Conservation (phyloP, 2,888 invertebrate species). For the Halictus quadricinctus region DNA sequence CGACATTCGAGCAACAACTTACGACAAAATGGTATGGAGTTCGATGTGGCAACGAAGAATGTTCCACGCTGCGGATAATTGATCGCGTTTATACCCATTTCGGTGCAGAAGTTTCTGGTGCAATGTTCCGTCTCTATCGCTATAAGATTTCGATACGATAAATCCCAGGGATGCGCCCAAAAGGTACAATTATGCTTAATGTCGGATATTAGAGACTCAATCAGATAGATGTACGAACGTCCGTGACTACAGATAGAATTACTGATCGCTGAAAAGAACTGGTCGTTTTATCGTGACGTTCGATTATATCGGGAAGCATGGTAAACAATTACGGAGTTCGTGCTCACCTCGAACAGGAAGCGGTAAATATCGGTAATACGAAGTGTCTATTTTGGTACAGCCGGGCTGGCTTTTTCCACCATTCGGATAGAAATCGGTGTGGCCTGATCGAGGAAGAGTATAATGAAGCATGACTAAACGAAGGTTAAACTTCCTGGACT, state of each 20-base stretch:
- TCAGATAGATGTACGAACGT: conserved; percentile 85
- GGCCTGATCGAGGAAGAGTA: conserved; percentile 78
- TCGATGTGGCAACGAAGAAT: conserved; percentile 84
- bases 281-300: neutral
- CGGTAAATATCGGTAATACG: conserved; percentile 80
- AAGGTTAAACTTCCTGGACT: too few species aligned
- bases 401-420: conserved; percentile 88
- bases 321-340: neutral
- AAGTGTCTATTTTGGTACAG: conserved; percentile 79
- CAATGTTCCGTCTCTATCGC: conserved; percentile 81
- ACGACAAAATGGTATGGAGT: conserved; percentile 84
- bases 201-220: conserved; percentile 83
- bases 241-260: conserved; percentile 86
- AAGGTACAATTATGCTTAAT: conserved; percentile 83
- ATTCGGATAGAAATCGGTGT: conserved; percentile 88
- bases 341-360: conserved; percentile 80
- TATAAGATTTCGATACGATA: conserved; percentile 83
- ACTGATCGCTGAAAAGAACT: conserved; percentile 81
- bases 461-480: neutral
- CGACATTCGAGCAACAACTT: conserved; percentile 59
- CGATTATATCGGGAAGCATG: neutral
- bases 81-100: conserved; percentile 85
- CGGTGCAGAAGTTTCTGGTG: conserved; percentile 80
- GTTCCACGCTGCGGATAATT: conserved; percentile 82
- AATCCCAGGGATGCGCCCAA: conserved; percentile 84